Base-by-base conservation (phyloP, 1,140 invertebrate species). In the Ephestia elutella region DNA sequence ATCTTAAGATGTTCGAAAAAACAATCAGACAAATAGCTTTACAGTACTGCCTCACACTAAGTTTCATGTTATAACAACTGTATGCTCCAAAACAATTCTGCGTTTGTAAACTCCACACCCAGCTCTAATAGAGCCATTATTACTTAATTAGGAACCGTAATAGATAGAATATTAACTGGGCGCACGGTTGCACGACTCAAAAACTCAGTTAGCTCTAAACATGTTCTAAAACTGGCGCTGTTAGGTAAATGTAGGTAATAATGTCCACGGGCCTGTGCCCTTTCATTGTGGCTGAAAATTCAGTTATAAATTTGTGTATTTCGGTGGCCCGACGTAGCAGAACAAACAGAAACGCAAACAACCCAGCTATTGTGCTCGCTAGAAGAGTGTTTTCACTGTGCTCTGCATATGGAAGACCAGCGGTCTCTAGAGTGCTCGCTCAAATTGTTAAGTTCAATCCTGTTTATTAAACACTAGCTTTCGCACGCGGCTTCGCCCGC, bases 291-390 rank as follows among this genome's bases (percentile, higher is more conserved):
- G 68, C 75, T 76, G 71, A 82, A 82, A 85, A 82, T 85, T 82
- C 67, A 80, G 82, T 80, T 77, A 81, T 78, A 85, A 81, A 44
- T 84, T 82, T 80, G 73, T 73, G 68, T 76, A 80, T 85, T 81
- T 75, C 70, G 66, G 65, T 66, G 70, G 62, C 59, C 61, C 62
- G 63, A 66, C 63, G 62, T 53, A 61, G 66, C 65, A 77, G 57
- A 60, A 74, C 78, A 82, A 85, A 85, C 82, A 82, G 71, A 63
- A 71, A 71, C 70, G 77, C 75, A 85, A 82, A 85, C 82, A 85
- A 75, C 68, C 79, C 68, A 44, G 55, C 68, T 60, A 78, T 80
- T 83, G 80, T 82, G 72, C 70, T 38, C 13, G 38, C 10, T 44
- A 44, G 66, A 80, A 75, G 73, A 78, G 75, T 72, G 76, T 72